A percentile compares a stretch with the other conserved stretches of the same genome.
Conservation (phyloP, 2,797 vertebrate species). For the Micrastur ruficollis region DNA sequence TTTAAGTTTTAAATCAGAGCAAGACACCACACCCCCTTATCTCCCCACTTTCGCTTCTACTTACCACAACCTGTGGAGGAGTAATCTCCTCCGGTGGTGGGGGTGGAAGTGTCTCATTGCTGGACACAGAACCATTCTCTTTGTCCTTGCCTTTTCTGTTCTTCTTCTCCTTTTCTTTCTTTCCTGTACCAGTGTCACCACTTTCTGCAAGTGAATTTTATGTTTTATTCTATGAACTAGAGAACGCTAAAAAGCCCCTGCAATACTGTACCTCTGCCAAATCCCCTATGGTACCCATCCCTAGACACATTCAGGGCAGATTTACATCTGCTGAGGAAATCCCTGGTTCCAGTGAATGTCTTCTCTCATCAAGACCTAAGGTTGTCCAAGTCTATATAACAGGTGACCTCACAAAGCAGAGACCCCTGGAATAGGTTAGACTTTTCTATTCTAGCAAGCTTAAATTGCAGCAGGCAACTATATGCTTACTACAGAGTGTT, state of each 20-base stretch:
- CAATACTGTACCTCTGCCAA: neutral
- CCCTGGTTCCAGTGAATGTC: neutral
- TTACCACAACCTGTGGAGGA: constrained; percentile 86
- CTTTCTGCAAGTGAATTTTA: constrained; percentile 79
- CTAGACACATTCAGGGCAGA: neutral
- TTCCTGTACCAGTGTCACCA: constrained; percentile 86
- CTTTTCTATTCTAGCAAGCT: constrained; percentile 79
- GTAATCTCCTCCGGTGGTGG: constrained; percentile 85
- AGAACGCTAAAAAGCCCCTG: neutral
- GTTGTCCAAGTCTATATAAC: constrained; percentile 76
- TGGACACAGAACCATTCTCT: constrained; percentile 91
- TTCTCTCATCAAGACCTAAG: neutral
- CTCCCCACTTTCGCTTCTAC: constrained; percentile 44
- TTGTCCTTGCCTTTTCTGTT: constrained; percentile 95
- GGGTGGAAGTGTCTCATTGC: constrained; percentile 81
- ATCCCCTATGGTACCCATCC: neutral
- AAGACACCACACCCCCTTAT: neutral
- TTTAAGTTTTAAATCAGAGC: neutral
- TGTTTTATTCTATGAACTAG: neutral
- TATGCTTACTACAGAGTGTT: constrained; percentile 80
- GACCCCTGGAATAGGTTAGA: constrained; percentile 76
- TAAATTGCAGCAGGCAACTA: constrained; percentile 76
- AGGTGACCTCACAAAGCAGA: constrained; percentile 65
- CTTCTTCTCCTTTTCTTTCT: constrained; percentile 98
- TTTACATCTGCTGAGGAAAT: neutral